These are phyloP conservation scores for Cosmia trapezina DNA, from an alignment of 2,888 invertebrate genomes.

Conservation along the genomic window DNA sequence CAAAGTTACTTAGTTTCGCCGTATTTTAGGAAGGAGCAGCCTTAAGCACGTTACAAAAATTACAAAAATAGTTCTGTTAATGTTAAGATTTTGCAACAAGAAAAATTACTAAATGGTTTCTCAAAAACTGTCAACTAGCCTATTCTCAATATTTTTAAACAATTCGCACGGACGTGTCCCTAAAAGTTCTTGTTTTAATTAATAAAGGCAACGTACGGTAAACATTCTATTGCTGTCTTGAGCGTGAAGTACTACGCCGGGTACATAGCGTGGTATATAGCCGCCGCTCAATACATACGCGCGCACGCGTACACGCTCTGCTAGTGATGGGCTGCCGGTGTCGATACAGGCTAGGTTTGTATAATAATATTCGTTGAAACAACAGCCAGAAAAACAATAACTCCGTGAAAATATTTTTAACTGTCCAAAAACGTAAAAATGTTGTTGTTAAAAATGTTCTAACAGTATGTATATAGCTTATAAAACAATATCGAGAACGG, in stretches of 20 bases:
- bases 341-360: conserved; percentile 37
- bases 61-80: too few species aligned
- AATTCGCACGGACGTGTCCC: not conserved
- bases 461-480: too few species aligned
- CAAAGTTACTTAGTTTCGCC: too few species aligned
- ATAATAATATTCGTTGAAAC: not conserved
- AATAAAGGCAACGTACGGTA: conserved; percentile 2
- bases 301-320: conserved; percentile 82
- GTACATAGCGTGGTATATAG: conserved; percentile 59
- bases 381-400: too few species aligned
- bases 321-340: conserved; percentile 62
- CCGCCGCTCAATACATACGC: conserved; percentile 82
- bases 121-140: too few species aligned
- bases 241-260: conserved; percentile 14
- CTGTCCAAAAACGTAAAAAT: too few species aligned
- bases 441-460: too few species aligned
- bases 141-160: not conserved
- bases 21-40: too few species aligned
- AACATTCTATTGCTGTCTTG: conserved; percentile 45
- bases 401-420: not conserved
- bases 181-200: conserved; percentile 32
- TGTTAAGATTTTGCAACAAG: too few species aligned
- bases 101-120: too few species aligned
- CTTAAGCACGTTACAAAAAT: too few species aligned
- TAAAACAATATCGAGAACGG: too few species aligned